Evolutionary conservation across 2,113 vertebrate genomes (phyloP).

Genomic region (Hystrix cristata): DNA sequence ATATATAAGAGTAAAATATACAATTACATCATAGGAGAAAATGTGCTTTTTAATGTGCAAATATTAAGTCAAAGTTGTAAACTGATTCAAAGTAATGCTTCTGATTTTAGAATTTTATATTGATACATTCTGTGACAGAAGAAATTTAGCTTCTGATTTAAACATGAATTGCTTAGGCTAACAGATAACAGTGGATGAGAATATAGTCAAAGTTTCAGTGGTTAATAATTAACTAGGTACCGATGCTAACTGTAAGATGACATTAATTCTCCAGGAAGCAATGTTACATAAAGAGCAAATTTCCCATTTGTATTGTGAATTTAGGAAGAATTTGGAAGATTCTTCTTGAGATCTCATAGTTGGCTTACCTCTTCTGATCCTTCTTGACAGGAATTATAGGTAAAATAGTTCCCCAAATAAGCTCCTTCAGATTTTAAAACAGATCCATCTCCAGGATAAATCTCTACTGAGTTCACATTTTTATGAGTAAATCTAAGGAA

Average conservation of each 20-base stretch:
- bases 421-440: slow-evolving; percentile 92
- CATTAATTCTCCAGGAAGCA: slow-evolving; percentile 52
- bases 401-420: slow-evolving; percentile 91
- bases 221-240: background rate
- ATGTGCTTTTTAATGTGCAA: slow-evolving; percentile 41
- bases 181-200: background rate
- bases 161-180: slow-evolving; percentile 43
- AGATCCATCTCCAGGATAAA: slow-evolving; percentile 94
- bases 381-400: slow-evolving; percentile 85
- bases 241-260: background rate
- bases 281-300: slow-evolving; percentile 15
- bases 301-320: background rate
- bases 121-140: slow-evolving; percentile 24
- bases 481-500: slow-evolving; percentile 88
- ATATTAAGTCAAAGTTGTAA: slow-evolving; percentile 12
- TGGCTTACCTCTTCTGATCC: slow-evolving; percentile 85
- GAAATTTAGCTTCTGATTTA: slow-evolving; percentile 67
- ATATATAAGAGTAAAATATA: slow-evolving; percentile 4
- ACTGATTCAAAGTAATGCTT: slow-evolving; percentile 11
- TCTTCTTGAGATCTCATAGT: slow-evolving; percentile 6
- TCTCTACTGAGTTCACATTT: slow-evolving; percentile 88
- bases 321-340: slow-evolving; percentile 25
- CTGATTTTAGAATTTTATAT: slow-evolving; percentile 19
- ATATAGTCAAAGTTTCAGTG: background rate
- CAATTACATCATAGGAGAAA: background rate